A percentile compares a stretch with the other conserved stretches of the same genome.
phyloP scores from a whole-genome alignment of 2,113 vertebrate genomes.

The Thamnophis sirtalis region DNA sequence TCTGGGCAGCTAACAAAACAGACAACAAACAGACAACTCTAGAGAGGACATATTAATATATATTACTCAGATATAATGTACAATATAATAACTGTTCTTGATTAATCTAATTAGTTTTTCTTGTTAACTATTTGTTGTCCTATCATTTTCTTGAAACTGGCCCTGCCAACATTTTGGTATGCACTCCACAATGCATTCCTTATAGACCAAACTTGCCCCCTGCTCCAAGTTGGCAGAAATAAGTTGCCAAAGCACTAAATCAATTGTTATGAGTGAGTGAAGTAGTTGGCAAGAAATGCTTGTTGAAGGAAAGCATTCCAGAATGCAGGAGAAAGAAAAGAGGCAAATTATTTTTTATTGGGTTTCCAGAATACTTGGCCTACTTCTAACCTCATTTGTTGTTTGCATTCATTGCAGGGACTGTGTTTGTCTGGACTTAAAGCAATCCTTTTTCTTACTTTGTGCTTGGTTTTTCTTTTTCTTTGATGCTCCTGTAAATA shows the following conservation, averaged over 20 bases:
- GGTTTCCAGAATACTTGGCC: background rate
- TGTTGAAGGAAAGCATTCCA: background rate
- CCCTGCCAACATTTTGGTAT: background rate
- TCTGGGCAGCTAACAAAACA: background rate
- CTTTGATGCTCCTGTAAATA: background rate
- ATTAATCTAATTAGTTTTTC: background rate
- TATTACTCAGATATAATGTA: background rate
- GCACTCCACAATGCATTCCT: background rate
- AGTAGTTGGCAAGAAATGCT: background rate
- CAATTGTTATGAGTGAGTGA: background rate
- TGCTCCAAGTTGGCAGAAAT: background rate
- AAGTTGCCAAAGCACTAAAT: background rate
- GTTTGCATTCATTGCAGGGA: background rate
- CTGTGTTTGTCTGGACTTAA: background rate
- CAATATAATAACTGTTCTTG: background rate
- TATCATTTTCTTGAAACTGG: background rate
- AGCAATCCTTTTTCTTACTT: background rate
- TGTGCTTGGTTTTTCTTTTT: background rate
- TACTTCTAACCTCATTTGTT: constrained; percentile 10
- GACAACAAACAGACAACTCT: background rate
- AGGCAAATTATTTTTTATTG: background rate
- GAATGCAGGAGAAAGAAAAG: background rate
- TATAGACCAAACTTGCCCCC: background rate
- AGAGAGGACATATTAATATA: background rate
- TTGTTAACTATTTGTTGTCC: background rate